Evolutionary conservation across 2,888 invertebrate species (phyloP), one percentile per base, ranked within the genome.

Genomic region (Morpho achilles): DNA sequence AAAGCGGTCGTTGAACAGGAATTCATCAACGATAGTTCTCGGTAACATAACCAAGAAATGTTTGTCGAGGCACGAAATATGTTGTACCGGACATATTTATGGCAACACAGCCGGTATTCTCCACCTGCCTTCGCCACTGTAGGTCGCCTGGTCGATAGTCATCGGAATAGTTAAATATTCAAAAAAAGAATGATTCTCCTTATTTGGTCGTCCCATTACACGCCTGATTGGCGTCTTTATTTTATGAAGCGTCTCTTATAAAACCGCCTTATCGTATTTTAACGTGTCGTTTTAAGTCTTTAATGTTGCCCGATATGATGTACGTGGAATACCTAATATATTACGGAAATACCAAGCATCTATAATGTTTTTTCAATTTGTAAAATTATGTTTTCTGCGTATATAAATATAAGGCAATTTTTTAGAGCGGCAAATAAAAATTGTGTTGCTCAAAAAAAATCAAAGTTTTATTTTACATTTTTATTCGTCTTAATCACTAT

Each of bases 61-160:
- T 65, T 65, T 56, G 62, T 43, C 54, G 67, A 78, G 77, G 74
- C 69, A 76, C 70, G 67, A 80, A 82, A 74, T 76, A 82, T 79
- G 79, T 67, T 79, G 81, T 82, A 74, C 53, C 56, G 65, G 65
- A 69, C 74, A 71, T 76, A 71, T 70, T 72, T 75, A 74, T 70
- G 69, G 67, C 70, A 70, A 59, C 59, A 58, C 58, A 56, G 56
- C 59, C 58, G 65, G 67, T 66, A 67, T 67, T 64, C 66, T 66
- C 70, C 86, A 85, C 82, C 84, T 85, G 85, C 78, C 67, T 45
- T 41, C 77, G 59, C 62, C 71, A 71, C 73, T 73, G 79, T 71
- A 77, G 79, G 76, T 78, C 73, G 72, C 16, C 9, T 8, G 40
- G 39, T 23, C 23, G 58, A 64, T 64, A 51, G 56, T 49, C 8